phyloP scores from a whole-genome alignment of 2,888 invertebrate species.

The Sphaerophoria rueppellii region DNA sequence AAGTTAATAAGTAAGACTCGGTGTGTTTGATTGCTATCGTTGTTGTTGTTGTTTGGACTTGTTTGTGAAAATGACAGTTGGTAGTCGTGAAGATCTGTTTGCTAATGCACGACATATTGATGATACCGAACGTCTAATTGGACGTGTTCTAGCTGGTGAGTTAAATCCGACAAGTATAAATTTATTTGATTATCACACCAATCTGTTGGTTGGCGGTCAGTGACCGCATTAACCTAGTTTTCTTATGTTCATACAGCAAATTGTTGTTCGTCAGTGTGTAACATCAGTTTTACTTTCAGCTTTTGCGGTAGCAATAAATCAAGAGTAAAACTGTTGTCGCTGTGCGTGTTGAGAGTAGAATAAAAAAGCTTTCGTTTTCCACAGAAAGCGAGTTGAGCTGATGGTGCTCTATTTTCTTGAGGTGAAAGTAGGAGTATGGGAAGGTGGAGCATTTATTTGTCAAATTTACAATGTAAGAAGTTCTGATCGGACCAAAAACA shows the following conservation, averaged over 20 bases:
- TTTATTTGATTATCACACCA: constrained; percentile 31
- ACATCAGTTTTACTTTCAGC: constrained; percentile 42
- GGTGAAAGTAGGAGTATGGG: background rate
- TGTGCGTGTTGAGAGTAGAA: constrained; percentile 30
- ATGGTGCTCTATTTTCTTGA: constrained; percentile 5
- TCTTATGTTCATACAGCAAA: constrained; percentile 23
- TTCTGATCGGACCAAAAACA: no score
- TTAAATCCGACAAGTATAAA: constrained; percentile 62
- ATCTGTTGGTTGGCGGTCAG: constrained; percentile 76
- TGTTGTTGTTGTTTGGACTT: constrained; percentile 1
- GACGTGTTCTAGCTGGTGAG: constrained; percentile 81
- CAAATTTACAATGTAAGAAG: no score
- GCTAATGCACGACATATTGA: constrained; percentile 80
- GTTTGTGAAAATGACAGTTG: constrained; percentile 79
- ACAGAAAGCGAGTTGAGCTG: constrained; percentile 32
- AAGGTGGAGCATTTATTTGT: background rate
- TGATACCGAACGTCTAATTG: constrained; percentile 81
- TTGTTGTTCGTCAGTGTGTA: background rate
- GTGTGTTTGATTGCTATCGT: constrained; percentile 1
- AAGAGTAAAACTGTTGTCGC: background rate
- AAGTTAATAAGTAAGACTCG: constrained; percentile 13
- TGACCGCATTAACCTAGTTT: constrained; percentile 80
- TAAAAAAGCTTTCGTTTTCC: constrained; percentile 61
- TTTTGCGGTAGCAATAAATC: background rate
- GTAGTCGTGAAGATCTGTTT: constrained; percentile 81